A percentile compares a stretch with the other conserved stretches of the same genome.
phyloP scores from a whole-genome alignment of 64 coral and sea anemone genomes.

The Montipora cactus region DNA sequence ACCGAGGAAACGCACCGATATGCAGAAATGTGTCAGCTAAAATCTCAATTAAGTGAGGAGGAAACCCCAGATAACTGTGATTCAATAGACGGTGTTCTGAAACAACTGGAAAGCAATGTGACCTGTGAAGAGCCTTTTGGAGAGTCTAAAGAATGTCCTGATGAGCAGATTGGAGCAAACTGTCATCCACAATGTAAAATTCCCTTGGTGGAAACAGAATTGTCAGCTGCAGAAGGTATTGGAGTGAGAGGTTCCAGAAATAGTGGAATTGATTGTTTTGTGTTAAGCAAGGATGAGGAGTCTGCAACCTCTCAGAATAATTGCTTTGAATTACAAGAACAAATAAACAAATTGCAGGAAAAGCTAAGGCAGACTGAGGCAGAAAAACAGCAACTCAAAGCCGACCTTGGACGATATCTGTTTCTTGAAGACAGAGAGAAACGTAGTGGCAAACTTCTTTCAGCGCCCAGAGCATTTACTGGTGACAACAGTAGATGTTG shows the following conservation, averaged over 20 bases:
- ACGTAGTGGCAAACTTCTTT: not conserved
- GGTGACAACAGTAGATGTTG: too few relatives aligned
- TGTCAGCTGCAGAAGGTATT: not conserved
- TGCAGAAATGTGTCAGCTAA: not conserved
- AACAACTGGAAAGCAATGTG: not conserved
- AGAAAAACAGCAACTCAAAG: constrained; percentile 1
- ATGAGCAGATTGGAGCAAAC: not conserved
- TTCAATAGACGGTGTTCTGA: not conserved
- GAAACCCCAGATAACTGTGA: not conserved
- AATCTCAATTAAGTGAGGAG: not conserved
- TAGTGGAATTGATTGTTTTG: not conserved
- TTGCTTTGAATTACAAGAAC: not conserved
- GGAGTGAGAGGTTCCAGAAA: not conserved
- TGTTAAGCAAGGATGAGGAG: not conserved
- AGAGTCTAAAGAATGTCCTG: not conserved
- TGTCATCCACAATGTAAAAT: not conserved
- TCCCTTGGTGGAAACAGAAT: not conserved
- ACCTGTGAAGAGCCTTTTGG: not conserved
- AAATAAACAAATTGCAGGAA: not conserved
- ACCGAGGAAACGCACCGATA: not conserved
- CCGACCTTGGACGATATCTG: not conserved
- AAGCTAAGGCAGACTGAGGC: not conserved
- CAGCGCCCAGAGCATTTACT: too few relatives aligned
- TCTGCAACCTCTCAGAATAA: not conserved
- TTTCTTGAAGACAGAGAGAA: not conserved